Percentiles rank a stretch among this genome's conserved stretches.
Conservation (phyloP, 1,140 invertebrate species). For the Drosophila cardini region DNA sequence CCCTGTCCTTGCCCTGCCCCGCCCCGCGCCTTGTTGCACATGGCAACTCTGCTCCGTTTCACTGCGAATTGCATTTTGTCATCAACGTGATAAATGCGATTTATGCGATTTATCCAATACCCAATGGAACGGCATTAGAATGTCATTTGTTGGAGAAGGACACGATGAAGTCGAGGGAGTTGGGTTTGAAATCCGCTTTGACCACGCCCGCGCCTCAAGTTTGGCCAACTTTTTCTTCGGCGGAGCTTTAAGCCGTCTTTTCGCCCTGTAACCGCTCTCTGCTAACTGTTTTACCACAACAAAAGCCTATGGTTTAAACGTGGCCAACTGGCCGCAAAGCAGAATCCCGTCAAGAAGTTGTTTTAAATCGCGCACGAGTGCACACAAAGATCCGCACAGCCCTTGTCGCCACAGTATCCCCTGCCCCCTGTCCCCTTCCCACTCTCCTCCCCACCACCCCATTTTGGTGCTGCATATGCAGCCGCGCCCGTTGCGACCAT, state of each 20-base stretch:
- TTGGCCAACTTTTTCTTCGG: conserved; percentile 28
- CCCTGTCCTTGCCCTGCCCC: background rate
- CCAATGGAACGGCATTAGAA: conserved; percentile 66
- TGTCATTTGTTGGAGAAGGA: conserved; percentile 46
- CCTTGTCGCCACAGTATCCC: conserved; percentile 11
- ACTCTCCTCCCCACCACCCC: background rate
- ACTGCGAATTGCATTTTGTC: conserved; percentile 70
- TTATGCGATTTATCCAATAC: conserved; percentile 36
- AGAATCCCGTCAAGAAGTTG: conserved; percentile 74
- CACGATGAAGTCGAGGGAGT: background rate
- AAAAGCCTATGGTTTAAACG: conserved; percentile 47
- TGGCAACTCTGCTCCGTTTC: conserved; percentile 32
- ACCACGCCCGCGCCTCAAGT: conserved; percentile 29
- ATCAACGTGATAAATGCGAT: conserved; percentile 73
- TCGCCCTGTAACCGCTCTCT: background rate
- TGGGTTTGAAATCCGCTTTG: background rate
- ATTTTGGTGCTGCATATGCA: conserved; percentile 23
- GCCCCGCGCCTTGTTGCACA: background rate
- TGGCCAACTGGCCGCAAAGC: conserved; percentile 57
- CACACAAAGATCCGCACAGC: conserved; percentile 49
- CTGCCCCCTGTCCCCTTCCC: background rate
- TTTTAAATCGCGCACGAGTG: conserved; percentile 73
- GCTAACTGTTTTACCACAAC: conserved; percentile 61
- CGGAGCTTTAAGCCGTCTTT: conserved; percentile 46
- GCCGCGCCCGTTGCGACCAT: conserved; percentile 52